Evolutionary conservation across 2,113 vertebrate species (phyloP).

Genomic region (Platanista minor): DNA sequence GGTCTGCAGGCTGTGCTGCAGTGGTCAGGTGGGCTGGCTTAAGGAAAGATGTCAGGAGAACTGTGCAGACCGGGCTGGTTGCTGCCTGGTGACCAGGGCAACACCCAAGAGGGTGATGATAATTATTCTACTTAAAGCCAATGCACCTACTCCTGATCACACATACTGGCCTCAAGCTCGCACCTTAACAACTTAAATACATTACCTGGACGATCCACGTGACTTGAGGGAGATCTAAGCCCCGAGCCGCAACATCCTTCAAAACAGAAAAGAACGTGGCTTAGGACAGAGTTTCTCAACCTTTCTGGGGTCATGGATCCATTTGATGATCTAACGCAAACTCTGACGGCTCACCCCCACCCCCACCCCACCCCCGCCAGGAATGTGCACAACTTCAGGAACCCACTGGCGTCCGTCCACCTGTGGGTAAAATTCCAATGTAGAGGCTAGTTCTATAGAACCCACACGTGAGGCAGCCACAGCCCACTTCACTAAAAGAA

Average conservation of each 20-base stretch:
- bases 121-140: conserved; percentile 44
- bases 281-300: not conserved
- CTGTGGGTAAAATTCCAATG: not conserved
- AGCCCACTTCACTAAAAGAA: not conserved
- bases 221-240: conserved; percentile 93
- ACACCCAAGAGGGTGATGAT: conserved; percentile 37
- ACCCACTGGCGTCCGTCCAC: not conserved
- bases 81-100: conserved; percentile 53
- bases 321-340: not conserved
- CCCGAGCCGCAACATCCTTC: conserved; percentile 96
- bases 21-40: not conserved
- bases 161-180: not conserved
- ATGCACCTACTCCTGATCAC: not conserved
- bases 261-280: conserved; percentile 53
- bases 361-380: no score
- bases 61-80: not conserved
- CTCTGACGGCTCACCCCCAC: not conserved
- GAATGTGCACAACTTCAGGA: accelerated
- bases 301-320: not conserved
- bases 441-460: not conserved
- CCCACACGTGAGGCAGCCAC: not conserved
- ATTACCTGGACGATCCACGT: conserved; percentile 96
- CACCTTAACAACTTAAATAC: not conserved
- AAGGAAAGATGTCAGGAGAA: conserved; percentile 10
- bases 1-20: not conserved